Evolutionary conservation across 2,888 invertebrate genomes (phyloP), one percentile per base, ranked within the genome.

Genomic region (Dascillus cervinus): DNA sequence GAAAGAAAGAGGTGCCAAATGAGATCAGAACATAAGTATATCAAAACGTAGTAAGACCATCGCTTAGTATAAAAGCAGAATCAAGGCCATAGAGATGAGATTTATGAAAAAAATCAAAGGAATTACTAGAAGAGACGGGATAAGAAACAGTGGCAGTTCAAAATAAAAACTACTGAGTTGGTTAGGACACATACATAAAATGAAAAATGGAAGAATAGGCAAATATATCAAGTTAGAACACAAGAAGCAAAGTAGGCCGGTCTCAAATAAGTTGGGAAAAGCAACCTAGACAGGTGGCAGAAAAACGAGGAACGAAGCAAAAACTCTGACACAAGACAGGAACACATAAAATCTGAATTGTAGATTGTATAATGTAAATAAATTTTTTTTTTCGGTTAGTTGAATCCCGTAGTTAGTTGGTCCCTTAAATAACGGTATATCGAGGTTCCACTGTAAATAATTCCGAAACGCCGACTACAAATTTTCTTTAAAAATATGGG

Each of bases 241-340:
- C 29, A 29, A 28, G 21, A 11, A 28, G 13, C 15, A 21, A 28
- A 19, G 21, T 21, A 28, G 13, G 28, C 13, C 21, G 29, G 3
- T 12, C 27, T 11, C 10, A 20, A 27, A 15, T 19, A 27, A 17
- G 27, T 4, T 25, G 25, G 25, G 25, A 28, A 28, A 22, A 28
- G 22, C 28, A 28, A 28, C 21, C 22, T 17, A 19, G 21, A 21
- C 28, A 23, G 15, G 14, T 23, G 3, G 23, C 29, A n/a, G 23
- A 29, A 29, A 29, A 29, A 4, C 12, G 21, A n/a, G 23, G 23
- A 29, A 29, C 23, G 29, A 29, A 29, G 29, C 23, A 15, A 29
- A 11, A 11, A 23, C 12, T 15, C 6, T 29, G 13, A 4, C 23
- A 23, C 13, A 23, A 11, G 29, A 29, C 17, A 27, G 27, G 13